These are phyloP conservation scores for Toxotes chatareus DNA, from an alignment of 2,113 vertebrate genomes.

Conservation along the genomic window DNA sequence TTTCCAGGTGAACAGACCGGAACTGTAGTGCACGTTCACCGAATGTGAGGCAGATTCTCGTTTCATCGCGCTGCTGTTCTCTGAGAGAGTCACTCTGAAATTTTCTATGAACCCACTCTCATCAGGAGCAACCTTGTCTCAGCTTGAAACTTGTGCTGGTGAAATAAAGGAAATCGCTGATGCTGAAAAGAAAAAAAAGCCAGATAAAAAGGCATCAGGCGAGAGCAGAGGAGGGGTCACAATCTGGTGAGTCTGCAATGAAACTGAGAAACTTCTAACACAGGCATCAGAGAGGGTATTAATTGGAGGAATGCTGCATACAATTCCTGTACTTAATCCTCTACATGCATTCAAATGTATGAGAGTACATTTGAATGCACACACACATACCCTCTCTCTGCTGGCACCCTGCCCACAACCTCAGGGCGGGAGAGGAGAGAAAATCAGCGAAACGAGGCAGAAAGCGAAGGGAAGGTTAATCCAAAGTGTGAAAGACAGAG, in stretches of 20 bases:
- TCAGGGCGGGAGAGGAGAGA: constrained; percentile 34
- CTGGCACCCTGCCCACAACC: constrained; percentile 50
- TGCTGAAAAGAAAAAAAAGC: constrained; percentile 7
- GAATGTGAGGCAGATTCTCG: constrained; percentile 15
- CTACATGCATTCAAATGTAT: constrained; percentile 8
- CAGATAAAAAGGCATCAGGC: constrained; percentile 16
- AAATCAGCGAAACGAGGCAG: constrained; percentile 24
- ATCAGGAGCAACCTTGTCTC: constrained; percentile 56
- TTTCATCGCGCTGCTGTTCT: constrained; percentile 40
- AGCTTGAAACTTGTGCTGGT: constrained; percentile 35
- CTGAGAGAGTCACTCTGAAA: constrained; percentile 26
- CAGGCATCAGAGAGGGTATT: neutral
- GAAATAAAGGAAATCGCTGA: constrained; percentile 48
- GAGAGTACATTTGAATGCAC: neutral
- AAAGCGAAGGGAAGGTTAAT: constrained; percentile 9
- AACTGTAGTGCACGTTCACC: neutral
- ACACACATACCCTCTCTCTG: constrained; percentile 35
- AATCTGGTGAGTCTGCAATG: constrained; percentile 27
- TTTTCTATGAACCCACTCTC: constrained; percentile 39
- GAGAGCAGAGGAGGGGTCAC: neutral
- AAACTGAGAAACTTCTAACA: constrained; percentile 3
- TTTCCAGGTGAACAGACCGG: constrained; percentile 60
- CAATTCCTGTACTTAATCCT: constrained; percentile 7
- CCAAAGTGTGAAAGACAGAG: constrained; percentile 14
- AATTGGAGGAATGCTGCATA: neutral